These are phyloP conservation scores for Yponomeuta cagnagella DNA, from an alignment of 2,888 invertebrate species.

Conservation along the genomic window DNA sequence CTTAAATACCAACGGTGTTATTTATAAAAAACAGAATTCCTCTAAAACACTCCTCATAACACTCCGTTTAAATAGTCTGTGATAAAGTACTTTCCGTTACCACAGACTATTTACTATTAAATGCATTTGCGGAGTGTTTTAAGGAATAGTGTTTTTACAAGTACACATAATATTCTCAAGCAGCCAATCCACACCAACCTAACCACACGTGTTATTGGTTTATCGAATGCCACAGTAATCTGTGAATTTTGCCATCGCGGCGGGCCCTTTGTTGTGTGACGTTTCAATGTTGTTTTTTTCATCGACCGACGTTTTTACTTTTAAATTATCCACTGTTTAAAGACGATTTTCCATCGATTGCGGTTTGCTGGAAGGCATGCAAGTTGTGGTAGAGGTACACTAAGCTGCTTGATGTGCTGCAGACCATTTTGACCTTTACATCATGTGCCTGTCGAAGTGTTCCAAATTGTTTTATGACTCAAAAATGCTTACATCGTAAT, in stretches of 20 bases:
- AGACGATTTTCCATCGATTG: constrained; percentile 9
- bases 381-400: not conserved
- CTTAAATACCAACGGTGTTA: no score
- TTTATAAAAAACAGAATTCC: no score
- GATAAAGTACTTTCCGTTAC: not conserved
- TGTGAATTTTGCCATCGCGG: constrained; percentile 63
- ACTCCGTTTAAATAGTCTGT: no score
- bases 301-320: constrained; percentile 44
- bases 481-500: not conserved
- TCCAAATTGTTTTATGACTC: not conserved
- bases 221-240: constrained; percentile 69
- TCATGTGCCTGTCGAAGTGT: not conserved
- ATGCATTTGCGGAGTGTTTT: no score
- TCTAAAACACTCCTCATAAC: no score
- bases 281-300: constrained; percentile 27
- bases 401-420: not conserved
- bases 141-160: not conserved
- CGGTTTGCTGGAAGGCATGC: not conserved
- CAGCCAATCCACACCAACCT: constrained; percentile 36
- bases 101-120: not conserved
- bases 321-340: constrained; percentile 50
- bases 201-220: constrained; percentile 63
- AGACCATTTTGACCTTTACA: not conserved
- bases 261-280: constrained; percentile 61
- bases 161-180: not conserved